phyloP scores from a whole-genome alignment of 2,888 invertebrate species.

The Schizotus pectinicornis region DNA sequence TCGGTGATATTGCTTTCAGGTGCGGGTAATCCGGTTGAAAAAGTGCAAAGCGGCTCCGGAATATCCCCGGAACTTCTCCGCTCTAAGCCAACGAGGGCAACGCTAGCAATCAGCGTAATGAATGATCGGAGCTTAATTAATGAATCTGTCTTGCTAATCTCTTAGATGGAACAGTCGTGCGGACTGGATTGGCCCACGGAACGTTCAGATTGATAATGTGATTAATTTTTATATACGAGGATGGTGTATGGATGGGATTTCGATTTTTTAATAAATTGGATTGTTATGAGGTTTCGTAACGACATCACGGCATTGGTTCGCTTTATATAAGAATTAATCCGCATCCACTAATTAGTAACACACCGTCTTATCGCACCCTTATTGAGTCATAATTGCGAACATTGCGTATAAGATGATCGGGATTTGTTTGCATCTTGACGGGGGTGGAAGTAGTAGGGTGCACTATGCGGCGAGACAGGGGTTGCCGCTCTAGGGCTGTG shows the following conservation, averaged over 20 bases:
- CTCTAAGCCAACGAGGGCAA: slow-evolving; percentile 22
- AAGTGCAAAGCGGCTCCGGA: slow-evolving; percentile 3
- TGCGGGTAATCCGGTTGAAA: no score
- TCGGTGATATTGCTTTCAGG: no score
- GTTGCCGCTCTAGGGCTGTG: slow-evolving; percentile 23
- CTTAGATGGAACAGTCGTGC: slow-evolving; percentile 59
- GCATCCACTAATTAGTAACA: background rate
- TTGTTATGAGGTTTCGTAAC: slow-evolving; percentile 48
- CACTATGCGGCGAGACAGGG: background rate
- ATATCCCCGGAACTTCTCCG: slow-evolving; percentile 15
- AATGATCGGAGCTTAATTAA: slow-evolving; percentile 61
- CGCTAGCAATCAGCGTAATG: slow-evolving; percentile 59
- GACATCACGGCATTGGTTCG: slow-evolving; percentile 36
- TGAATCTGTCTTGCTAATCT: slow-evolving; percentile 62
- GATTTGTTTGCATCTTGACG: background rate
- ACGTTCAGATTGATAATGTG: slow-evolving; percentile 59
- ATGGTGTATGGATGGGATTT: slow-evolving; percentile 43
- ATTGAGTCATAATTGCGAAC: background rate
- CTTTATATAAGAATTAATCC: slow-evolving; percentile 32
- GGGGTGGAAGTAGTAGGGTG: background rate
- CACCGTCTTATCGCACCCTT: background rate
- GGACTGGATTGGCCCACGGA: slow-evolving; percentile 54
- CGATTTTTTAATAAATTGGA: slow-evolving; percentile 56
- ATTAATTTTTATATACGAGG: slow-evolving; percentile 57
- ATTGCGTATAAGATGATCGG: background rate